Conservation (phyloP, 1,140 invertebrate species). For the Cyphomyrmex costatus region DNA sequence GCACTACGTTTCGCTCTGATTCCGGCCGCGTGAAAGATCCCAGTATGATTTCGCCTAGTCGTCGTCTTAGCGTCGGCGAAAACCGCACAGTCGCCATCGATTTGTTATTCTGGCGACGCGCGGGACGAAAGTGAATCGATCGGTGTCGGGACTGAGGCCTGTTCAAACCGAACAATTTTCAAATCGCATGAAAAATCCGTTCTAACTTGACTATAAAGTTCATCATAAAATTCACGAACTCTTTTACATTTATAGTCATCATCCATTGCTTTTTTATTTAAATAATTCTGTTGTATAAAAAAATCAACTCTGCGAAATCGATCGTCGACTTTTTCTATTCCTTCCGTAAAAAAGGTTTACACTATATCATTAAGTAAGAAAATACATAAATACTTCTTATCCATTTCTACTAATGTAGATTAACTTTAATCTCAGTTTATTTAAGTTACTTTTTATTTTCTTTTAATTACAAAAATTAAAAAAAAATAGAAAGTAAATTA, state of each 20-base stretch:
- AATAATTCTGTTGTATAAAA: background rate
- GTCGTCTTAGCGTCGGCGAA: slow-evolving; percentile 37
- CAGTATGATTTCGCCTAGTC: slow-evolving; percentile 54
- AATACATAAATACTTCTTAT: too few relatives aligned
- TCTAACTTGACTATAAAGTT: background rate
- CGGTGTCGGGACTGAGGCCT: background rate
- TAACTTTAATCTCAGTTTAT: too few relatives aligned
- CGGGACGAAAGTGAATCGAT: slow-evolving; percentile 72
- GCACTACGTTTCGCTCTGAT: slow-evolving; percentile 71
- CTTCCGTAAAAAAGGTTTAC: too few relatives aligned
- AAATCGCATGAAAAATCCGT: background rate
- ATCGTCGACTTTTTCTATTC: too few relatives aligned
- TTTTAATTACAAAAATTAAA: too few relatives aligned
- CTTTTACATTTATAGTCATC: background rate
- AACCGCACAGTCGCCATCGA: slow-evolving; percentile 25
- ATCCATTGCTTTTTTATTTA: background rate
- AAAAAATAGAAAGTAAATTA: too few relatives aligned
- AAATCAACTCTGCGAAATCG: background rate
- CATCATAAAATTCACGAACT: background rate
- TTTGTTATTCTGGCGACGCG: slow-evolving; percentile 66
- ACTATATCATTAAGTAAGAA: too few relatives aligned
- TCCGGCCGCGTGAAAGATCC: slow-evolving; percentile 58
- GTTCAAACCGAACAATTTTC: slow-evolving; percentile 14
- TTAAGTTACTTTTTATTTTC: too few relatives aligned
- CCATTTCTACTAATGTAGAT: too few relatives aligned